These are phyloP conservation scores for Latheticus oryzae DNA, from an alignment of 2,888 invertebrate genomes.

Conservation along the genomic window DNA sequence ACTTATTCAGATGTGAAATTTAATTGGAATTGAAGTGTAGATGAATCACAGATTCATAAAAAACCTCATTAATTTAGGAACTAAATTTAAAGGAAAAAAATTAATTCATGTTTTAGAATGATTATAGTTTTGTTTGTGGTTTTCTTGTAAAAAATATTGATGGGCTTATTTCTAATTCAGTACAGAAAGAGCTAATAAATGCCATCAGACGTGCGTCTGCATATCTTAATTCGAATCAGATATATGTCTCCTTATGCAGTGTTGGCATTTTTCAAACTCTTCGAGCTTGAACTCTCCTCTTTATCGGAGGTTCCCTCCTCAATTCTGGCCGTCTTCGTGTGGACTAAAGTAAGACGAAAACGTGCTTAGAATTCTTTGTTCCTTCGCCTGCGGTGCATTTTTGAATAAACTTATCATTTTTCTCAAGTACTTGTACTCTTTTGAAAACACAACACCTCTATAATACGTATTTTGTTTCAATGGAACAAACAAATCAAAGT, in stretches of 20 bases:
- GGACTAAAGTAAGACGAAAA: conserved; percentile 31
- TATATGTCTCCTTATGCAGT: conserved; percentile 37
- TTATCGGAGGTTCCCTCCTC: conserved; percentile 29
- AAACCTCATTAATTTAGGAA: no score
- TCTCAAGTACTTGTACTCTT: conserved; percentile 28
- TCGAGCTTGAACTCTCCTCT: conserved; percentile 13
- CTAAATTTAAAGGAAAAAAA: no score
- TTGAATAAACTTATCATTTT: conserved; percentile 38
- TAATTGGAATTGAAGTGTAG: no score
- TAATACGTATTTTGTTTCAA: no score
- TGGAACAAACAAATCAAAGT: no score
- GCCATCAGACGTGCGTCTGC: conserved; percentile 35
- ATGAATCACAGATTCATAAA: no score
- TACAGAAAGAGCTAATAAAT: no score
- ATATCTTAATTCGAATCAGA: conserved; percentile 37
- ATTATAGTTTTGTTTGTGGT: no score
- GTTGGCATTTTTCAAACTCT: conserved; percentile 37
- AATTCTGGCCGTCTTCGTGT: conserved; percentile 39
- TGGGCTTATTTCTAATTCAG: no score
- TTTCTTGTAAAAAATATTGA: no score
- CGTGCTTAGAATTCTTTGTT: conserved; percentile 32
- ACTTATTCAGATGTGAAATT: no score
- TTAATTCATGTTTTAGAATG: no score
- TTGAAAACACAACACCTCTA: conserved; percentile 29
- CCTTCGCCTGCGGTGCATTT: conserved; percentile 34